A percentile compares a stretch with the other conserved stretches of the same genome.
These are phyloP conservation scores for Siphlonurus alternatus DNA, from an alignment of 2,888 invertebrate species.

Conservation along the genomic window DNA sequence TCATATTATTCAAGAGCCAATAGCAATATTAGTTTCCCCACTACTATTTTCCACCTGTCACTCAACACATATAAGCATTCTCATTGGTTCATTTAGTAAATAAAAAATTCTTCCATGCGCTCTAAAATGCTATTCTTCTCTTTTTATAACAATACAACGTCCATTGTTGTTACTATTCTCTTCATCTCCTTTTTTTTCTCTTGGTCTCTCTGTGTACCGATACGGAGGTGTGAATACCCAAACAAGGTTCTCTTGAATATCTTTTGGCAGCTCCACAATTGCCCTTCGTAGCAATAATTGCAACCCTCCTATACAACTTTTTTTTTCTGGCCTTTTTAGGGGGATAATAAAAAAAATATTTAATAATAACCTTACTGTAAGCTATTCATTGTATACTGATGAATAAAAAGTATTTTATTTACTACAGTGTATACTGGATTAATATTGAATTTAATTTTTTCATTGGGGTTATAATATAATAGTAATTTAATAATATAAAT, in stretches of 20 bases:
- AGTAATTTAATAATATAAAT: no score
- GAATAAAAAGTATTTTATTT: not conserved
- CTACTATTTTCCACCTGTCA: not conserved
- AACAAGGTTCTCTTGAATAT: not conserved
- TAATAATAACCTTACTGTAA: not conserved
- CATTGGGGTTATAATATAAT: no score
- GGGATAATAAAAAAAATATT: not conserved
- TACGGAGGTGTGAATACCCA: not conserved
- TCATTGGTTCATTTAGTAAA: not conserved
- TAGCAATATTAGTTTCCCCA: not conserved
- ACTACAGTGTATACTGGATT: not conserved
- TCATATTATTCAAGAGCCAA: not conserved
- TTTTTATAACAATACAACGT: not conserved
- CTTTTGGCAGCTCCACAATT: not conserved
- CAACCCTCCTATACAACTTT: not conserved
- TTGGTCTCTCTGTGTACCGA: not conserved
- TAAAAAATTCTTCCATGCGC: not conserved
- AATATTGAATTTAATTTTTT: not conserved
- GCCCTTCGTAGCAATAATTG: not conserved
- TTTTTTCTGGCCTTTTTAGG: not conserved
- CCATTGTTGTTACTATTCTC: not conserved
- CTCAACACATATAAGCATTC: not conserved
- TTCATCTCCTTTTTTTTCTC: not conserved
- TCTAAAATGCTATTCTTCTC: not conserved
- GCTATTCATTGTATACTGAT: not conserved